Conservation (phyloP, 2,797 vertebrate species). For the Artibeus jamaicensis region DNA sequence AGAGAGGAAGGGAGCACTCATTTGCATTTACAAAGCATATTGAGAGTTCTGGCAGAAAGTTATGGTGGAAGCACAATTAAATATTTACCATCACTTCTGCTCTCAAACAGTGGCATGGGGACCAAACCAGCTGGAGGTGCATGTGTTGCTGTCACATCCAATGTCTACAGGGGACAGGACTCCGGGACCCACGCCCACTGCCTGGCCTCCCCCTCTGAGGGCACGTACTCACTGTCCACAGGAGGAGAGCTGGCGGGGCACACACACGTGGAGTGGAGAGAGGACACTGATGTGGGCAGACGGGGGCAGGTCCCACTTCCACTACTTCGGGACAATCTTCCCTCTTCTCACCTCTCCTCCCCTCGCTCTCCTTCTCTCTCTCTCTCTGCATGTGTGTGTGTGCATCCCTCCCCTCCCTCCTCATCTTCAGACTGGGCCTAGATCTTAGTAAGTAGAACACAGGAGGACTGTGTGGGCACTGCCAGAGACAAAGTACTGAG, state of each 20-base stretch:
- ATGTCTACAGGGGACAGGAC: conserved; percentile 5
- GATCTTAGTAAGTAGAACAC: too few relatives aligned
- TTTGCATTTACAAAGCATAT: conserved; percentile 80
- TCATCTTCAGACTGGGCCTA: background rate
- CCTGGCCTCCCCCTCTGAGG: background rate
- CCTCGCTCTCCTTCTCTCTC: background rate
- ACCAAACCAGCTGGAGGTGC: conserved; percentile 70
- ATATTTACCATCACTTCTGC: conserved; percentile 77
- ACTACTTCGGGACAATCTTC: background rate
- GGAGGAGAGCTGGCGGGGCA: background rate
- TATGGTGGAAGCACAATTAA: conserved; percentile 77
- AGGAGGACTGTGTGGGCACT: background rate
- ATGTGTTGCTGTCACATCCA: conserved; percentile 64
- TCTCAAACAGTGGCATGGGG: conserved; percentile 65
- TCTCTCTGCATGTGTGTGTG: too few relatives aligned
- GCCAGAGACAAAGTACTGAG: background rate
- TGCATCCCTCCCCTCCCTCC: background rate
- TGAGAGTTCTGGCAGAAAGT: conserved; percentile 77
- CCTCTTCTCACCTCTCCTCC: background rate
- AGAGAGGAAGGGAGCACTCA: conserved; percentile 62
- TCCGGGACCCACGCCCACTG: background rate
- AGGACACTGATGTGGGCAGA: background rate
- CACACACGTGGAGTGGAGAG: background rate
- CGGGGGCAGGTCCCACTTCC: background rate
- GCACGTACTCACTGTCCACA: background rate